Evolutionary conservation across 2,797 vertebrate species (phyloP).

Genomic region (Danio kyathit): DNA sequence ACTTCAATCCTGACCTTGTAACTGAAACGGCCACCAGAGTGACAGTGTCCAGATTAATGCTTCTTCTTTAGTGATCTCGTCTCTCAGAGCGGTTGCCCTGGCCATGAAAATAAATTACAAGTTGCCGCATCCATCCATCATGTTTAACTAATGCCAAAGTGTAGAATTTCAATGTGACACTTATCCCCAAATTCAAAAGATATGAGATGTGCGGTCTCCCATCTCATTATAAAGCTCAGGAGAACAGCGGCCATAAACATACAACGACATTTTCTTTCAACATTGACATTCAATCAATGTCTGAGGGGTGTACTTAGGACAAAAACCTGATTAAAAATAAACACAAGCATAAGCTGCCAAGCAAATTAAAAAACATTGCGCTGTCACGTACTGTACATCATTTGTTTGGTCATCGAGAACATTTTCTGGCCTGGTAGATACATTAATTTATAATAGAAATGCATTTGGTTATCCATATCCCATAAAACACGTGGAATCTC

Average conservation of each 20-base stretch:
- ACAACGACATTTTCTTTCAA: slow-evolving; percentile 41
- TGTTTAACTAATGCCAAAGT: slow-evolving; percentile 50
- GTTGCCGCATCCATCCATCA: slow-evolving; percentile 53
- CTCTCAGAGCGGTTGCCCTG: slow-evolving; percentile 34
- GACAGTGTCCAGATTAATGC: slow-evolving; percentile 49
- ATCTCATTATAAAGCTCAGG: slow-evolving; percentile 57
- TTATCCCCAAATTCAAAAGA: slow-evolving; percentile 67
- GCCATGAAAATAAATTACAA: slow-evolving; percentile 59
- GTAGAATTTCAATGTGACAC: slow-evolving; percentile 58
- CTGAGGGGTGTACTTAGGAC: slow-evolving; percentile 7
- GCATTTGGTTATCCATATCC: slow-evolving; percentile 11
- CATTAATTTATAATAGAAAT: not conserved
- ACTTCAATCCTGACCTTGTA: slow-evolving; percentile 32
- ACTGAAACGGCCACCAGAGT: slow-evolving; percentile 20
- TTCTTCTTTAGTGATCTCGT: slow-evolving; percentile 50
- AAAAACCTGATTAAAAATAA: slow-evolving; percentile 22
- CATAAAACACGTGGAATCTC: not conserved
- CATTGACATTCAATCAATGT: slow-evolving; percentile 56
- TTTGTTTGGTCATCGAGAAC: not conserved
- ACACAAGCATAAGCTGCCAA: slow-evolving; percentile 5
- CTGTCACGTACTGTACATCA: not conserved
- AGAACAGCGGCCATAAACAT: slow-evolving; percentile 39
- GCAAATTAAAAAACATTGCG: slow-evolving; percentile 20
- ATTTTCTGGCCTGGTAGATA: not conserved
- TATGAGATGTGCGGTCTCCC: slow-evolving; percentile 54